These are phyloP conservation scores for Neopelma chrysocephalum DNA, from an alignment of 2,797 vertebrate genomes.

Conservation along the genomic window DNA sequence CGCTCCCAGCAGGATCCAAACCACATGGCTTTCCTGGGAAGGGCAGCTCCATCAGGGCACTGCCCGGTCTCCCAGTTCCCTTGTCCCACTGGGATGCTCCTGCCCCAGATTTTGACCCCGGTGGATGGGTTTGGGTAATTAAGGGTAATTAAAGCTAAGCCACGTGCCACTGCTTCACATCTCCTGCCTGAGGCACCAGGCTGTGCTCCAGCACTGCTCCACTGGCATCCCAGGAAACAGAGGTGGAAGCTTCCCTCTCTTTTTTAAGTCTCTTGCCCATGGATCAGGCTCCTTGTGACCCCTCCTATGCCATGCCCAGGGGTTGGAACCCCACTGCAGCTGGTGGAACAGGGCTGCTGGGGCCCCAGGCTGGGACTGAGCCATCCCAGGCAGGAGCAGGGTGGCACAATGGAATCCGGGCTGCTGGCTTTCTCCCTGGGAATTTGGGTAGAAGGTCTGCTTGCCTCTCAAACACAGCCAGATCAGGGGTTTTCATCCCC, in stretches of 20 bases:
- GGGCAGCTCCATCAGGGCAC: rapidly evolving
- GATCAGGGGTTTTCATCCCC: not conserved
- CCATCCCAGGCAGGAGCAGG: not conserved
- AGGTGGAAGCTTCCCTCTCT: not conserved
- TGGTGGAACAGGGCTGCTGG: not conserved
- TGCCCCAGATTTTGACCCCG: rapidly evolving
- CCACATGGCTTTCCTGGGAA: not conserved
- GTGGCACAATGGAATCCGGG: rapidly evolving
- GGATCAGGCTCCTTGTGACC: not conserved
- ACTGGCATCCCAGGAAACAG: not conserved
- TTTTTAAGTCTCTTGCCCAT: not conserved
- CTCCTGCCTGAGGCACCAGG: rapidly evolving
- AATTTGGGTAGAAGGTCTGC: not conserved
- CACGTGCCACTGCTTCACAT: not conserved
- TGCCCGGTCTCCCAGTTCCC: rapidly evolving
- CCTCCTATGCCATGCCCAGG: rapidly evolving
- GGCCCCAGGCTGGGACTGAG: not conserved
- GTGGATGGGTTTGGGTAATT: not conserved
- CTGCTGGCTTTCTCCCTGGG: not conserved
- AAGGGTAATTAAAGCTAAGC: not conserved
- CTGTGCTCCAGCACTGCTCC: not conserved
- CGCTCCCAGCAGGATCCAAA: not conserved
- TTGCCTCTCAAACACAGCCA: not conserved
- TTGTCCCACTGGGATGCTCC: not conserved
- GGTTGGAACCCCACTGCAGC: rapidly evolving